A percentile compares a stretch with the other conserved stretches of the same genome.
phyloP scores from a whole-genome alignment of 2,888 invertebrate genomes.

The Gastracanthus pulcherrimus region DNA sequence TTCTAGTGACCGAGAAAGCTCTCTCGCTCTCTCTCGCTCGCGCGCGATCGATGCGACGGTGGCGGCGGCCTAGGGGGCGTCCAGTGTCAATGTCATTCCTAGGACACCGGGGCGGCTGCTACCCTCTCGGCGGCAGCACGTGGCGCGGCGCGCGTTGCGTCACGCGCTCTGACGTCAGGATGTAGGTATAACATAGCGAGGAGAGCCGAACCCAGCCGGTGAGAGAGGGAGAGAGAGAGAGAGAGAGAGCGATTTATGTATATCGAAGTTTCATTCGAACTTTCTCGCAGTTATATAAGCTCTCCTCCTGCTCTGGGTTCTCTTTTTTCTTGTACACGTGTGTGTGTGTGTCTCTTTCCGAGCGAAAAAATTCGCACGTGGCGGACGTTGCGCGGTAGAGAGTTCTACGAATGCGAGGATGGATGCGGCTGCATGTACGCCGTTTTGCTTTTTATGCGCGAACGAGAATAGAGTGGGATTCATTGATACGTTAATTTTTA shows the following conservation, averaged over 20 bases:
- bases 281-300: not conserved
- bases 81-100: conserved; percentile 74
- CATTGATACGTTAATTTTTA: conserved; percentile 12
- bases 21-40: not conserved
- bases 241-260: not conserved
- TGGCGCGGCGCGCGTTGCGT: conserved; percentile 62
- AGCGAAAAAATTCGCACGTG: not conserved
- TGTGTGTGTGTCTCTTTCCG: no score
- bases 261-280: not conserved
- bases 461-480: conserved; percentile 13
- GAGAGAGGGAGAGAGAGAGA: not conserved
- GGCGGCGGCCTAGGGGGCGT: conserved; percentile 62
- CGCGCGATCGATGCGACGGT: conserved; percentile 66
- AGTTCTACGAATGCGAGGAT: no score
- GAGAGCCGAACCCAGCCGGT: not conserved
- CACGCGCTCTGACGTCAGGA: conserved; percentile 67
- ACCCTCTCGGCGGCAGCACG: conserved; percentile 34
- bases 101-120: conserved; percentile 61
- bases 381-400: not conserved
- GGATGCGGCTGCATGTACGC: no score
- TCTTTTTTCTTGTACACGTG: no score
- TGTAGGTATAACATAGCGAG: conserved; percentile 61
- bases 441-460: not conserved
- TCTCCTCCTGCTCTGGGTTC: not conserved
- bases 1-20: conserved; percentile 35